Percentiles rank a stretch among this genome's conserved stretches.
phyloP scores from a whole-genome alignment of 2,888 invertebrate genomes.

The Diarsia dahlii region DNA sequence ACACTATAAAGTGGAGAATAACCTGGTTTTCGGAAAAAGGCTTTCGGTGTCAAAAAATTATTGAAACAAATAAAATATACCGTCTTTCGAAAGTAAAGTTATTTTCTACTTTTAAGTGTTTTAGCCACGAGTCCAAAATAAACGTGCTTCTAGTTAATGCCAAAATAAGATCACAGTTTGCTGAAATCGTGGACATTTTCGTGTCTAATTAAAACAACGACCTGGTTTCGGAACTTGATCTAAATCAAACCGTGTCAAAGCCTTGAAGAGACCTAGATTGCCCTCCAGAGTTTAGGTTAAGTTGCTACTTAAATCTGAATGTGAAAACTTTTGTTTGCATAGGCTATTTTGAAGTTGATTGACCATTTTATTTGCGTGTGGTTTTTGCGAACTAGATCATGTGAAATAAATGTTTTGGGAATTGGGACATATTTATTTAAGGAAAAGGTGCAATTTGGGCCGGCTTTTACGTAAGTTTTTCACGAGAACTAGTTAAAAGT shows the following conservation, averaged over 20 bases:
- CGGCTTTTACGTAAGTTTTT: not conserved
- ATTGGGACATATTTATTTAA: not conserved
- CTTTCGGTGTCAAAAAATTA: too few species aligned
- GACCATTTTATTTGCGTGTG: not conserved
- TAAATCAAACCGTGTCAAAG: slow-evolving; percentile 61
- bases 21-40: too few species aligned
- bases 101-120: too few species aligned
- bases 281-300: slow-evolving; percentile 55
- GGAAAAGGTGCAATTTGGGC: not conserved
- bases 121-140: not conserved
- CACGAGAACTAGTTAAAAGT: not conserved
- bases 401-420: not conserved
- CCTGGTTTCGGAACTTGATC: slow-evolving; percentile 49
- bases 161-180: not conserved
- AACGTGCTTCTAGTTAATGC: not conserved
- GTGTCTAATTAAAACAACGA: slow-evolving; percentile 39
- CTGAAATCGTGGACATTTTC: slow-evolving; percentile 9
- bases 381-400: not conserved
- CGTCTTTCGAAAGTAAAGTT: too few species aligned
- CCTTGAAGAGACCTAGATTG: slow-evolving; percentile 55
- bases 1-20: too few species aligned
- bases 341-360: not conserved
- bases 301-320: slow-evolving; percentile 50
- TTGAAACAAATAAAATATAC: too few species aligned
- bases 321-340: slow-evolving; percentile 18